phyloP scores from a whole-genome alignment of 2,113 vertebrate genomes.

The Phyllopteryx taeniolatus region DNA sequence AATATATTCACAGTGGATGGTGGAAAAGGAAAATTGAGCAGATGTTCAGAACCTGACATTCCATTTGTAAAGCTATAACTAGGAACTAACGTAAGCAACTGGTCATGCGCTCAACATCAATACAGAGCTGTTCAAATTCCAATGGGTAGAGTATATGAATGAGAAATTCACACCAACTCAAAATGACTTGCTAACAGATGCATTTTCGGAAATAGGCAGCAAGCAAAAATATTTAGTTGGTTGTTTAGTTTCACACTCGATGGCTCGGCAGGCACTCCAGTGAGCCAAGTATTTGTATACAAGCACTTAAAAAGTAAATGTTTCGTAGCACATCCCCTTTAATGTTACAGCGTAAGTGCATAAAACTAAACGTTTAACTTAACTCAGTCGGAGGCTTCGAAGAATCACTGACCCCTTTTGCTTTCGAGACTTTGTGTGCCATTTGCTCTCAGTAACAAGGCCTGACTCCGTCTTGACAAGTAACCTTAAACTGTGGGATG shows the following conservation, averaged over 20 bases:
- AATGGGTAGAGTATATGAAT: no score
- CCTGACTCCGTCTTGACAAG: neutral
- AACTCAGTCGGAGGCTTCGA: conserved; percentile 1
- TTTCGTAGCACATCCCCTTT: neutral
- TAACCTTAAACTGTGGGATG: neutral
- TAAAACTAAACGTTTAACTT: neutral
- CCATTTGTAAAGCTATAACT: no score
- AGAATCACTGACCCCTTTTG: conserved; percentile 1
- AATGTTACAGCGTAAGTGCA: conserved; percentile 2
- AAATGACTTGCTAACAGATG: no score
- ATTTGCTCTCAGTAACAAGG: conserved; percentile 24
- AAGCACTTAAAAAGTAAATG: neutral
- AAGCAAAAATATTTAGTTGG: neutral
- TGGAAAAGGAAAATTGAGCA: no score
- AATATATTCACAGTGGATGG: no score
- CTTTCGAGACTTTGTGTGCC: conserved; percentile 3
- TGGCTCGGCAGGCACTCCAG: neutral
- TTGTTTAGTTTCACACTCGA: neutral
- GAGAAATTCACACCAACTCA: no score
- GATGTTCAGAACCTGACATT: no score
- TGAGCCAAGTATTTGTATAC: no score
- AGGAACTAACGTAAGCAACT: no score
- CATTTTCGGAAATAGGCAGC: no score
- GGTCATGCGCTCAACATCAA: no score
- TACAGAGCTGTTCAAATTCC: no score